Evolutionary conservation across 2,888 invertebrate species (phyloP), one percentile per base, ranked within the genome.

Genomic region (Eurytoma adleriae): DNA sequence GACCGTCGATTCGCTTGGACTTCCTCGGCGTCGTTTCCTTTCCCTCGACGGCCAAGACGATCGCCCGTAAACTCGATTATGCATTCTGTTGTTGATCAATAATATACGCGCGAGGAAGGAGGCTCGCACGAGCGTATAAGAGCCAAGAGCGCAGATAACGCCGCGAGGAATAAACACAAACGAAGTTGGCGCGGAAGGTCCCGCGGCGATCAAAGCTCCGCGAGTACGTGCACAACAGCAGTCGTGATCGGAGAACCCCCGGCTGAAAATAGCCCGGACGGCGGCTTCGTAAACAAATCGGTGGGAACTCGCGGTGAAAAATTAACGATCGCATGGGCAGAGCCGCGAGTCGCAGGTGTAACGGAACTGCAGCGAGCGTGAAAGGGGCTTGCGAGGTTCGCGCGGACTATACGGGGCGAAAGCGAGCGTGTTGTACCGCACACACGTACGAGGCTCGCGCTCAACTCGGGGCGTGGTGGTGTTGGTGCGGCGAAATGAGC

Each of bases 381-480:
- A 16, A 62, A 62, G 30, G n/a, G 18, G n/a, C 24, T 24, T 24
- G 24, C 1, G 24, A 24, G 24, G 24, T 2, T 24, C 24, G 24
- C 24, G 24, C 24, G 24, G 24, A 24, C 24, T 24, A 24, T 16
- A 14, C 54, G 54, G 14, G 4, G 13, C n/a, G n/a, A 14, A 54
- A 12, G n/a, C 54, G 54, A 14, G 14, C 16, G n/a, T 5, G n/a
- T 4, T 13, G 3, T 54, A 12, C 3, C 54, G 54, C 14, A 16
- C n/a, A 54, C 54, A 54, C 13, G n/a, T 14, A n/a, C 14, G n/a
- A 54, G 54, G n/a, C 40, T 40, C 40, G 40, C 54, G 54, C 14
- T 16, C 18, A 14, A 18, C 56, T 18, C 57, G 30, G 66, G 70
- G 70, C 57, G 62, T 62, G 52, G 62, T 62, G 50, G 50, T 61